A percentile compares a stretch with the other conserved stretches of the same genome.
These are phyloP conservation scores for Brachylomia viminalis DNA, from an alignment of 2,888 invertebrate genomes.

Conservation along the genomic window DNA sequence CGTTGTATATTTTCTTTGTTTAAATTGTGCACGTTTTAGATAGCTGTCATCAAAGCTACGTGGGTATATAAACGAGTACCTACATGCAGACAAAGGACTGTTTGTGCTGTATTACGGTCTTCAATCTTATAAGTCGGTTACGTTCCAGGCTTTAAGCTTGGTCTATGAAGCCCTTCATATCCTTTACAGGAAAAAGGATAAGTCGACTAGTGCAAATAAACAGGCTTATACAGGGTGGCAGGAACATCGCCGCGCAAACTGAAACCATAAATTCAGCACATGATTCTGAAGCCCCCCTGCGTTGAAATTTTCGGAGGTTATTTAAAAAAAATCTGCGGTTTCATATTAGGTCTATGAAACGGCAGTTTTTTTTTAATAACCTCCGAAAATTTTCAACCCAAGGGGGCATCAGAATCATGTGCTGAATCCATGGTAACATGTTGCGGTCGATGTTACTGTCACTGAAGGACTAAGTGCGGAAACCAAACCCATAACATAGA, in stretches of 20 bases:
- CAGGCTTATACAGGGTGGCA: background rate
- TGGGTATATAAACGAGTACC: background rate
- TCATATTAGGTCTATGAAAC: no score
- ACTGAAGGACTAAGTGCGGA: no score
- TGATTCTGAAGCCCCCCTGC: no score
- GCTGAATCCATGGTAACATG: no score
- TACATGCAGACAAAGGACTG: conserved; percentile 17
- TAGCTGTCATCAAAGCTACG: background rate
- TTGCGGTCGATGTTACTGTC: no score
- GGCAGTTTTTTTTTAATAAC: no score
- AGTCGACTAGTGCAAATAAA: background rate
- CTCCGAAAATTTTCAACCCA: no score
- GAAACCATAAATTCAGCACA: background rate
- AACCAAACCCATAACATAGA: no score
- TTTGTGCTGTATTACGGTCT: conserved; percentile 28
- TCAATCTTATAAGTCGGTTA: conserved; percentile 58
- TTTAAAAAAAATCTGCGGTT: background rate
- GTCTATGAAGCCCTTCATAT: conserved; percentile 47
- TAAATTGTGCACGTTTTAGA: conserved; percentile 5
- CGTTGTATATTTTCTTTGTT: no score
- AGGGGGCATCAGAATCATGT: no score
- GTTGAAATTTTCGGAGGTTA: no score
- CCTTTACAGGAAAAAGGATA: conserved; percentile 30
- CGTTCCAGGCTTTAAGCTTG: conserved; percentile 31
- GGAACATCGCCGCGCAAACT: background rate